Evolutionary conservation across 2,797 vertebrate species (phyloP), one percentile per base, ranked within the genome.

Genomic region (Hyperoplus immaculatus): DNA sequence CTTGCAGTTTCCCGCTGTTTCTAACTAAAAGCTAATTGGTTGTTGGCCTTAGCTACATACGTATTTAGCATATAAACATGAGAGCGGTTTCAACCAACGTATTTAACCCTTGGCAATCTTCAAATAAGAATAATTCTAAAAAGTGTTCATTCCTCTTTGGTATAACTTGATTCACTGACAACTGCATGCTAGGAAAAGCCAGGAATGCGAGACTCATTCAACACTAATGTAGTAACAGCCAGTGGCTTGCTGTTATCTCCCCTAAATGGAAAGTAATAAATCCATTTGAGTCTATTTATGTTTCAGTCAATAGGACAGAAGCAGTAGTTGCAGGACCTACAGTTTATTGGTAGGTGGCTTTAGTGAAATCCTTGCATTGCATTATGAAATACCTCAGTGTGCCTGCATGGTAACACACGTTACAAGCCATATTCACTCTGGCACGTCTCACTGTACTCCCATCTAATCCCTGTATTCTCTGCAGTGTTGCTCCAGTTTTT

Each of bases 401-500:
- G 4, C 15, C 70, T 76, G 57, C 8, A 73, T 72, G 29, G 21
- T 51, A 71, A 78, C 81, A 81, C 47, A 62, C 50, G 15, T 38
- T 58, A 29, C 14, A 66, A 81, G 51, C 62, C 60, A 68, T 45
- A 78, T 72, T 72, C 72, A 72, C 78, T 78, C 58, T 77, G 76
- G 75, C 75, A 82, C 36, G 10, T 86, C 80, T 74, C 64, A 59
- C 77, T 74, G 57, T 73, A 75, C 78, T 84, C 62, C 58, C 65
- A 68, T 80, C 79, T 87, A 91, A 93, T 90, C 86, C 85, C 66
- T 81, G 77, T 83, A 78, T 87, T 90, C 84, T 90, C 88, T 83
- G 78, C 86, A 87, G 90, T 84, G 81, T 49, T 87, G 88, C 87
- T 88, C 88, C 76, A 90, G 39, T 90, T 90, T 85, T 63, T 15